Conservation (phyloP, 2,113 vertebrate genomes). For the Psittacara wagleri region DNA sequence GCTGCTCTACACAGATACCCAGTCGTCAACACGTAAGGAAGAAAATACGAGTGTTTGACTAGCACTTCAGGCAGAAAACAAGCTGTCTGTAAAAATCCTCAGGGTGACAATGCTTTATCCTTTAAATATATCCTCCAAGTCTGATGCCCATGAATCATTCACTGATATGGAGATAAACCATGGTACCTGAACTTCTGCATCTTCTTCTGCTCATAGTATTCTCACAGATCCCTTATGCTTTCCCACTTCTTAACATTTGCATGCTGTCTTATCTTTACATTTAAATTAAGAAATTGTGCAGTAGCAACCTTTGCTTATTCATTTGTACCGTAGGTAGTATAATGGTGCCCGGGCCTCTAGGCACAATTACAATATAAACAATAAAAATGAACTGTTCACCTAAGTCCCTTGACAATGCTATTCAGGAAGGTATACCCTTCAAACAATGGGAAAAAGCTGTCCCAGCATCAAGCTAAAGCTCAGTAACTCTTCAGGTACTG, state of each 20-base stretch:
- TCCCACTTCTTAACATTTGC: slow-evolving; percentile 15
- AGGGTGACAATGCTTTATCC: not conserved
- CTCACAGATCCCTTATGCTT: slow-evolving; percentile 25
- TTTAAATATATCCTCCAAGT: not conserved
- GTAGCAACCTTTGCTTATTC: slow-evolving; percentile 34
- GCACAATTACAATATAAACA: slow-evolving; percentile 40
- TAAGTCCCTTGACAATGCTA: not conserved
- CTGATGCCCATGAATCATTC: not conserved
- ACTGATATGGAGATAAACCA: not conserved
- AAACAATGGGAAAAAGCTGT: not conserved
- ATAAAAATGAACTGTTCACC: slow-evolving; percentile 55
- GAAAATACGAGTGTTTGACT: not conserved
- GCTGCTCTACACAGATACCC: not conserved
- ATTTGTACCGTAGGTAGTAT: not conserved
- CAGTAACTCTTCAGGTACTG: not conserved
- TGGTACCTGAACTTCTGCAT: not conserved
- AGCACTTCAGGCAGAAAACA: not conserved
- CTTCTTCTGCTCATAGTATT: not conserved
- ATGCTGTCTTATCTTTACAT: slow-evolving; percentile 22
- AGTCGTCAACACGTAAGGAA: not conserved
- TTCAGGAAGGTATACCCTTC: not conserved
- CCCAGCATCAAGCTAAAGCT: not conserved
- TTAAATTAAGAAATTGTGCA: slow-evolving; percentile 45
- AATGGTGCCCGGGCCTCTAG: slow-evolving; percentile 19
- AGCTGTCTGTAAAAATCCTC: not conserved